Conservation (phyloP, 1,140 invertebrate genomes). For the Hylyphantes graminicola region DNA sequence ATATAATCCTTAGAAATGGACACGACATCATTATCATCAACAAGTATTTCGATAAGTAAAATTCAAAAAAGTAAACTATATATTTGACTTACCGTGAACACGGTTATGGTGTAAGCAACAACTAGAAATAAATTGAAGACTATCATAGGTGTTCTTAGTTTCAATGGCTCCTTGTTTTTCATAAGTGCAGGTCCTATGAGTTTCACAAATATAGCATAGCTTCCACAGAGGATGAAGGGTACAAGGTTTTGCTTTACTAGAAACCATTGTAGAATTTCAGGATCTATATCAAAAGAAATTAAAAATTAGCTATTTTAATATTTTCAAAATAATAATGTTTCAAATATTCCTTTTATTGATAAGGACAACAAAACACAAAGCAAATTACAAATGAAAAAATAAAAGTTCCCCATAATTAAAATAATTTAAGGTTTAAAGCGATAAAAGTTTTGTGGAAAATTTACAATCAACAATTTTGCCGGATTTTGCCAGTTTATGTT, state of each 20-base stretch:
- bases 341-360: background rate
- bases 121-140: slow-evolving; percentile 60
- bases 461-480: too few species aligned
- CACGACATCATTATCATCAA: too few species aligned
- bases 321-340: background rate
- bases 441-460: too few species aligned
- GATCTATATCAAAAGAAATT: slow-evolving; percentile 1
- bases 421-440: too few species aligned
- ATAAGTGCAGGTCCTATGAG: slow-evolving; percentile 59
- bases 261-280: slow-evolving; percentile 31
- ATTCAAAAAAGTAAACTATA: background rate
- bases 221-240: slow-evolving; percentile 31
- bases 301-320: too few species aligned
- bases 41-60: background rate
- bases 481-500: too few species aligned
- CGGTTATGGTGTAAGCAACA: background rate
- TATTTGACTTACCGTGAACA: background rate
- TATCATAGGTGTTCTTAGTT: slow-evolving; percentile 47
- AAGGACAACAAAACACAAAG: too few species aligned
- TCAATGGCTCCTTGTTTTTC: slow-evolving; percentile 58
- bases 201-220: slow-evolving; percentile 56
- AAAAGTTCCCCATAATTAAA: too few species aligned
- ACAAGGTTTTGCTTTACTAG: slow-evolving; percentile 19
- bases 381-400: too few species aligned
- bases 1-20: too few species aligned